Evolutionary conservation across 2,888 invertebrate genomes (phyloP).

Genomic region (Troglohyphantes excavatus): DNA sequence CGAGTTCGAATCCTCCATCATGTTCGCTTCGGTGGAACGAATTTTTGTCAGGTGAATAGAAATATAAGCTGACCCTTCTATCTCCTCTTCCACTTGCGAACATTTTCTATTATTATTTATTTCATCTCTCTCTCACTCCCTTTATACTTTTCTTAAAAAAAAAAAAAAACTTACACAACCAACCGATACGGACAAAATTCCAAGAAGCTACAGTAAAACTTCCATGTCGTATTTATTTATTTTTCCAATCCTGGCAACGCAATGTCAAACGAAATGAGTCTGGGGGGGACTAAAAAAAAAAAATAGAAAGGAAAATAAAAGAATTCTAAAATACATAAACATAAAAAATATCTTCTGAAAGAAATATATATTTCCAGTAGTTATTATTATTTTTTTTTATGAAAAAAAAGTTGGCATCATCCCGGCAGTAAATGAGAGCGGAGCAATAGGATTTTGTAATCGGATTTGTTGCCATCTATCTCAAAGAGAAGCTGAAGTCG

Average conservation of each 20-base stretch:
- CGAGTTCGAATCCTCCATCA: not conserved
- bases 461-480: constrained; percentile 73
- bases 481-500: constrained; percentile 52
- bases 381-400: constrained; percentile 43
- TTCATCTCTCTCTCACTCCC: constrained; percentile 7
- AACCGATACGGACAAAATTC: constrained; percentile 27
- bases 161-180: constrained; percentile 41
- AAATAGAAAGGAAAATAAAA: not conserved
- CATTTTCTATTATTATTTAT: constrained; percentile 14
- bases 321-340: constrained; percentile 47
- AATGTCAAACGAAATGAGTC: constrained; percentile 67
- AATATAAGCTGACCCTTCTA: constrained; percentile 46
- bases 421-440: constrained; percentile 70
- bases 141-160: not conserved
- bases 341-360: not conserved
- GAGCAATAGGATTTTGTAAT: constrained; percentile 77
- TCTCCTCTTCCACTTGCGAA: constrained; percentile 18
- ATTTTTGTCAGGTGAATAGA: constrained; percentile 44
- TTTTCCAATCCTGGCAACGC: constrained; percentile 62
- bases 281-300: constrained; percentile 14
- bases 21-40: not conserved
- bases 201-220: no score
- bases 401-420: constrained; percentile 47
- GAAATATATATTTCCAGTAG: constrained; percentile 18
- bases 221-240: constrained; percentile 54